phyloP scores from a whole-genome alignment of 2,797 vertebrate species.

The Sternarchorhynchus goeldii region DNA sequence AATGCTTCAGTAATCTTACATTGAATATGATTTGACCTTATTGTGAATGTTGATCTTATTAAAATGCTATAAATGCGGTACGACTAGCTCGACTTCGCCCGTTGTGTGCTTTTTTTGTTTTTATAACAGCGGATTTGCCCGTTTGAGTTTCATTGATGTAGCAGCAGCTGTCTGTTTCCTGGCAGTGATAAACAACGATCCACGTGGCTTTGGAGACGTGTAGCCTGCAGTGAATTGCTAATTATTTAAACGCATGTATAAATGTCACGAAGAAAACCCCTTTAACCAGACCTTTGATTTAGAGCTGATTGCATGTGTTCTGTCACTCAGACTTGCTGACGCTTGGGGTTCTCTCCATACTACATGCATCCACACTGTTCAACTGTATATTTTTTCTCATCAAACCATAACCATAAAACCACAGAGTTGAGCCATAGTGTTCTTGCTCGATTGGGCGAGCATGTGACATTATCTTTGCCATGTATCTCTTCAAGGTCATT shows the following conservation, averaged over 20 bases:
- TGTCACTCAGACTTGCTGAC: background rate
- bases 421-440: background rate
- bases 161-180: conserved; percentile 13
- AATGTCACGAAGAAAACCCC: background rate
- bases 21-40: too few relatives aligned
- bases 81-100: background rate
- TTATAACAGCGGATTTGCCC: background rate
- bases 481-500: conserved; percentile 31
- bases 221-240: background rate
- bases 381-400: background rate
- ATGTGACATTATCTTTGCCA: background rate
- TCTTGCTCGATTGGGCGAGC: background rate
- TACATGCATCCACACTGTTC: background rate
- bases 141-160: background rate
- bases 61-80: background rate
- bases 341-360: background rate
- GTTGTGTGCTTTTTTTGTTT: background rate
- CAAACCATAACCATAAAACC: background rate
- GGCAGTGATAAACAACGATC: conserved; percentile 12
- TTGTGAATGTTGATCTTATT: too few relatives aligned
- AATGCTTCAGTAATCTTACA: too few relatives aligned
- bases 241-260: background rate
- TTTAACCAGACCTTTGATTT: background rate
- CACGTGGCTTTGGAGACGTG: background rate
- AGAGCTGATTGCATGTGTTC: background rate